Conservation (phyloP, 2,797 vertebrate genomes). For the Poeciliopsis infans region DNA sequence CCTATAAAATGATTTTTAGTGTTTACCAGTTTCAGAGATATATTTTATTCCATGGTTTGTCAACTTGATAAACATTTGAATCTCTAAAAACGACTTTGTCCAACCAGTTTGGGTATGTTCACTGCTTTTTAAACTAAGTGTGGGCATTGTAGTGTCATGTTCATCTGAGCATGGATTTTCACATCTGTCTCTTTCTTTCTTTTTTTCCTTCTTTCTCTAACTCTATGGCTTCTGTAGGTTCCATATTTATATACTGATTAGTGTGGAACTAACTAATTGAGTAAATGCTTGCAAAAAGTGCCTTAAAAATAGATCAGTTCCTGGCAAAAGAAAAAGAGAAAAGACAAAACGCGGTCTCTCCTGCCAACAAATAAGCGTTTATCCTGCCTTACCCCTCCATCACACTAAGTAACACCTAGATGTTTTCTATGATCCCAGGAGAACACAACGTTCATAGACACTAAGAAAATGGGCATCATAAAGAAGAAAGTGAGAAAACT, state of each 20-base stretch:
- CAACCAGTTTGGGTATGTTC: not conserved
- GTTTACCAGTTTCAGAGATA: too few relatives aligned
- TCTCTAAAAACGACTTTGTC: not conserved
- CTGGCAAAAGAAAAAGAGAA: not conserved
- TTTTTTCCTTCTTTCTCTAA: not conserved
- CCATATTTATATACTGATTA: not conserved
- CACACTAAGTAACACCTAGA: not conserved
- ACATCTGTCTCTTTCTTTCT: not conserved
- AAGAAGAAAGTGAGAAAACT: conserved; percentile 98
- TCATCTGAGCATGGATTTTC: not conserved
- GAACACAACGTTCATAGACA: conserved; percentile 95
- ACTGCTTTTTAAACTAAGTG: not conserved
- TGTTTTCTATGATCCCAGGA: conserved; percentile 80
- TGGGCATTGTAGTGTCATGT: not conserved
- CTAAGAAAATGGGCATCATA: conserved; percentile 92
- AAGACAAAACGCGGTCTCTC: not conserved
- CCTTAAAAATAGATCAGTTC: not conserved
- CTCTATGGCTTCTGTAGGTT: not conserved
- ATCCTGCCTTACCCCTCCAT: not conserved
- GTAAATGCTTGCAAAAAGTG: not conserved
- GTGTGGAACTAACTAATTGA: not conserved
- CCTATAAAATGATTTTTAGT: not conserved
- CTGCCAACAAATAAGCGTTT: not conserved
- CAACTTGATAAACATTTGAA: not conserved
- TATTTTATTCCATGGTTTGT: too few relatives aligned